Conservation (phyloP, 2,888 invertebrate genomes). For the Drosophila percnosoma region DNA sequence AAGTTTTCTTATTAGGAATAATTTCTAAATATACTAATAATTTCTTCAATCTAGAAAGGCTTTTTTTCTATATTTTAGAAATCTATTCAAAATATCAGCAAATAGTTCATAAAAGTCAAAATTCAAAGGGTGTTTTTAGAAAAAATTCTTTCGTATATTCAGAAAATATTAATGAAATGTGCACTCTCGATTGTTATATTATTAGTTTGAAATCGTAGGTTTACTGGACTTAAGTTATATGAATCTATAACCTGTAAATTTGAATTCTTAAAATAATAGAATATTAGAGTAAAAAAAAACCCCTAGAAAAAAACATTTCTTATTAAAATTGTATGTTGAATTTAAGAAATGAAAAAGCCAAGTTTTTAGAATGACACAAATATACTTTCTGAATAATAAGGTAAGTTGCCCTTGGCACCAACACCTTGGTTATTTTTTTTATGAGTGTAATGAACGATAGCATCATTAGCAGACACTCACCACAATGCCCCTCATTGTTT, state of each 20-base stretch:
- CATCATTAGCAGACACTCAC: constrained; percentile 1
- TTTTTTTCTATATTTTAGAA: neutral
- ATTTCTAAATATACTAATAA: too few species aligned
- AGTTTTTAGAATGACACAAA: neutral
- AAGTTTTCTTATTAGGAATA: too few species aligned
- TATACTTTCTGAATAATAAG: neutral
- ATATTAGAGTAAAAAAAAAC: neutral
- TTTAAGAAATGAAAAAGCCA: neutral
- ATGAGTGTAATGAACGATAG: neutral
- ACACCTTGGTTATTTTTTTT: neutral
- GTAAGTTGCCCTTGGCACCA: neutral
- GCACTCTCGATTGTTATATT: too few species aligned
- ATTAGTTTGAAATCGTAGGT: neutral
- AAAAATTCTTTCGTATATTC: too few species aligned
- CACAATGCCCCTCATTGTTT: constrained; percentile 1
- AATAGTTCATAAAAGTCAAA: neutral
- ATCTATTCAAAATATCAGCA: neutral
- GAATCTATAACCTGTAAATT: neutral
- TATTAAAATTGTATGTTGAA: too few species aligned
- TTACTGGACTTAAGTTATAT: neutral
- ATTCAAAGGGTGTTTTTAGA: too few species aligned
- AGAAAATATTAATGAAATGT: too few species aligned
- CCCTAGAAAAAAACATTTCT: fast-evolving
- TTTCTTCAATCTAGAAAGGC: neutral
- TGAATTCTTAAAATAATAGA: neutral